Base-by-base conservation (phyloP, 2,113 vertebrate genomes). In the Caretta caretta region DNA sequence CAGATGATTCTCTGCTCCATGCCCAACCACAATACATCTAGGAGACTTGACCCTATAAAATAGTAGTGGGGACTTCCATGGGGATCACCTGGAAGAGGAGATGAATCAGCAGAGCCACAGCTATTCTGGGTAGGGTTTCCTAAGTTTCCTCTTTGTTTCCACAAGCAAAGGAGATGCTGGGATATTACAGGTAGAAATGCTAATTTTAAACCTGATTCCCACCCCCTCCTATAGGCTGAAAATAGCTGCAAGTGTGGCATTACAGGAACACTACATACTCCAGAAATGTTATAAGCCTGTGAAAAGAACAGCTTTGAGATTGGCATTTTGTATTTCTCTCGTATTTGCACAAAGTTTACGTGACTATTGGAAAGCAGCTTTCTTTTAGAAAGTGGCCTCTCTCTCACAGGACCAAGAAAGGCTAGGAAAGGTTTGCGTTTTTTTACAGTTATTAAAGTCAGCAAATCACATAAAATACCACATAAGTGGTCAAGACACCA, bases 11-110 rank as follows among this genome's bases (percentile, higher is more conserved):
- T 69, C 3, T 38, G 38, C 51, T 72, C 57, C 59, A 25, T 1
- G 2, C 48, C 57, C 27, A 57, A 8, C 80, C 2, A 2, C 0
- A 1, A 65, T 51, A 7, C 14, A 81, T 79, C 46, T 24, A 13
- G 46, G 27, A 49, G 13, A 8, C 27, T 16, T 49, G 46, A 79
- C 46, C 46, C 48, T 78, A 22, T 79, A 54, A 56, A 79, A 49
- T 9, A 38, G 10, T n/a, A 10, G 2, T n/a, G 48, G 83, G 35
- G 13, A 16, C 46, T n/a, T n/a, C 49, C 48, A 14, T 16, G 12
- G 59, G 8, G 83, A 50, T 38, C 12, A 7, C 31, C 22, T 42
- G 38, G 48, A 65, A 12, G n/a, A 46, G 50, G n/a, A 46, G 76
- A 12, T 12, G 65, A 69, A 72, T 25, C 2, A 8, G 81, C 42